Conservation (phyloP, 2,888 invertebrate species). For the Tetragnatha montana region DNA sequence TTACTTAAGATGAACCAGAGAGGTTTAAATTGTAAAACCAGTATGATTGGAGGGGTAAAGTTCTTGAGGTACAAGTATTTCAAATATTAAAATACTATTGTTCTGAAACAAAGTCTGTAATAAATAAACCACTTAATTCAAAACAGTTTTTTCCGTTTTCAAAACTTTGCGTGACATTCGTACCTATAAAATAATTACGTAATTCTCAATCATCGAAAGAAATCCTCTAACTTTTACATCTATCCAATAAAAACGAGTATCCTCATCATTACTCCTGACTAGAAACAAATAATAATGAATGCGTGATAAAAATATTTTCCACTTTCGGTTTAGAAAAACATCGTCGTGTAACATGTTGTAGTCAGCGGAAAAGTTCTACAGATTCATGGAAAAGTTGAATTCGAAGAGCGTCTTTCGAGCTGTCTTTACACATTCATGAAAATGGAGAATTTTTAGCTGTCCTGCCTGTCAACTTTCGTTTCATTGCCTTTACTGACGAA, state of each 20-base stretch:
- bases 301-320: constrained; percentile 63
- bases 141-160: background rate
- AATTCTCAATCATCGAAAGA: constrained; percentile 36
- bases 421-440: background rate
- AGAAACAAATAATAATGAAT: constrained; percentile 60
- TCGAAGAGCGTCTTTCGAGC: constrained; percentile 17
- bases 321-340: constrained; percentile 47
- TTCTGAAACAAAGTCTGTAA: background rate
- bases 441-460: background rate
- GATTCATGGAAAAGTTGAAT: constrained; percentile 13
- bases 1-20: constrained; percentile 17
- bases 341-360: constrained; percentile 10
- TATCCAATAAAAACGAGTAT: constrained; percentile 38
- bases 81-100: constrained; percentile 6
- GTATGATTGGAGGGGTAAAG: background rate
- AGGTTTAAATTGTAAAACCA: background rate
- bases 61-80: background rate
- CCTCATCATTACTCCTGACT: constrained; percentile 44
- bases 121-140: constrained; percentile 4
- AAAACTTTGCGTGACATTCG: background rate
- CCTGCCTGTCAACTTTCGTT: background rate
- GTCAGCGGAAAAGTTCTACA: constrained; percentile 29
- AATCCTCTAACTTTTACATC: constrained; percentile 27
- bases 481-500: background rate
- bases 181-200: background rate